These are phyloP conservation scores for Oceanodroma leucorhoa DNA, from an alignment of 2,797 vertebrate species.

Conservation along the genomic window DNA sequence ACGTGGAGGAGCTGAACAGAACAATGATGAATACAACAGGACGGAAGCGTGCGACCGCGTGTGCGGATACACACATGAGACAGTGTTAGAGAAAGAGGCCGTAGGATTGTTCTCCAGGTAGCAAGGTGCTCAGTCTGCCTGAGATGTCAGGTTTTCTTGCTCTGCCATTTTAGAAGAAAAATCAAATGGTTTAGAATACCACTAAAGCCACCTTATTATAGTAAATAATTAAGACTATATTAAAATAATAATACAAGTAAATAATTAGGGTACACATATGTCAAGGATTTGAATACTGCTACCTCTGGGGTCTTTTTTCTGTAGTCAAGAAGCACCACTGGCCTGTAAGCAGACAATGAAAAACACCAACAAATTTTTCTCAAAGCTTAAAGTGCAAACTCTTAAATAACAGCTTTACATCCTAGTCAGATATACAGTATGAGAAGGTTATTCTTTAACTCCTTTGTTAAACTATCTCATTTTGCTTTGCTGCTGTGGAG, in stretches of 20 bases:
- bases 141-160: not conserved
- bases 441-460: conserved; percentile 12
- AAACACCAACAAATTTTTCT: not conserved
- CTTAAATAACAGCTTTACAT: not conserved
- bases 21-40: not conserved
- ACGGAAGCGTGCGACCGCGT: fast-evolving
- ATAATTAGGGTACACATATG: not conserved
- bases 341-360: not conserved
- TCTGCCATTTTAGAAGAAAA: not conserved
- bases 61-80: not conserved
- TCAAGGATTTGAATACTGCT: not conserved
- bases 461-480: conserved; percentile 3
- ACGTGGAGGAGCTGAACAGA: not conserved
- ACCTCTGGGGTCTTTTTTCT: not conserved
- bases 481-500: not conserved
- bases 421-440: not conserved
- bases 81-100: not conserved
- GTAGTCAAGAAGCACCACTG: not conserved
- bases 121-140: not conserved
- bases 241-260: too few species aligned
- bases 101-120: not conserved
- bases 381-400: not conserved
- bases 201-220: not conserved
- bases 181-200: not conserved
- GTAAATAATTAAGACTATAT: not conserved